Conservation (phyloP, 2,797 vertebrate species). For the Clarias platycephalus region DNA sequence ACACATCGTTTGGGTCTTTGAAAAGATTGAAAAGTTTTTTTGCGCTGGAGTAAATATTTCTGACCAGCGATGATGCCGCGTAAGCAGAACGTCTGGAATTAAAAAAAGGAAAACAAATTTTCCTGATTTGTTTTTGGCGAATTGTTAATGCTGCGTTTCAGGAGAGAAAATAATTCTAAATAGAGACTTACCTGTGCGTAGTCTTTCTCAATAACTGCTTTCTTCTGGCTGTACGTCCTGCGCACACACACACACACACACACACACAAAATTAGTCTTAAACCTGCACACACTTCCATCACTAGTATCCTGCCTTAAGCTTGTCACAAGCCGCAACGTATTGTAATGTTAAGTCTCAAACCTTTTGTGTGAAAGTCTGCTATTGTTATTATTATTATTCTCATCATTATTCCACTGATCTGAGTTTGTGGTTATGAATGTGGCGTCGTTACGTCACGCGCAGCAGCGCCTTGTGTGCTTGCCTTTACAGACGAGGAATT, state of each 20-base stretch:
- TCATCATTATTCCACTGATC: background rate
- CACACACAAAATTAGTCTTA: background rate
- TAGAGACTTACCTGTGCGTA: constrained; percentile 87
- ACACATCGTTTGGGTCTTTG: background rate
- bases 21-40: constrained; percentile 2
- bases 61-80: background rate
- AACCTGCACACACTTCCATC: background rate
- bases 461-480: background rate
- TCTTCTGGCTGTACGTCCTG: constrained; percentile 94
- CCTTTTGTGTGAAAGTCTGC: background rate
- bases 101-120: background rate
- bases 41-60: background rate
- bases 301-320: background rate
- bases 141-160: background rate
- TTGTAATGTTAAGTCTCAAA: constrained; percentile 6
- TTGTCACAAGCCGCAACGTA: background rate
- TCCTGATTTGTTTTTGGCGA: background rate
- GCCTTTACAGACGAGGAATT: background rate
- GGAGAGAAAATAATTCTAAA: background rate
- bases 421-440: background rate
- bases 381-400: too few relatives aligned
- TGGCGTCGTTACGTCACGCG: too few relatives aligned
- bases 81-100: background rate
- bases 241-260: constrained; percentile 16
- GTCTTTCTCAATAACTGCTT: constrained; percentile 89